Evolutionary conservation across 2,797 vertebrate species (phyloP).

Genomic region (Echeneis naucrates): DNA sequence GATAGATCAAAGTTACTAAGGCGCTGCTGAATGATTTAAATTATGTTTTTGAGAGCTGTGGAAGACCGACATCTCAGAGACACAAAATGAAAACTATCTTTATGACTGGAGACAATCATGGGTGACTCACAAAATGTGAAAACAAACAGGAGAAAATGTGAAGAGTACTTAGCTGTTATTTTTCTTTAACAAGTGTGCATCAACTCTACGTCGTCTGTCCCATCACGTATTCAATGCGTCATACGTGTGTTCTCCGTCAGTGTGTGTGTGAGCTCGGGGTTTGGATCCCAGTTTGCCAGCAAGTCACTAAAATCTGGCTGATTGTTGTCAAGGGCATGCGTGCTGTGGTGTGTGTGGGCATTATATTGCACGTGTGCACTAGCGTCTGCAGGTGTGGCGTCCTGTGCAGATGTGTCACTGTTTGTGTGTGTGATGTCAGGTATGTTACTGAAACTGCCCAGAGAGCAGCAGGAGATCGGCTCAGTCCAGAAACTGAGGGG

Average conservation of each 20-base stretch:
- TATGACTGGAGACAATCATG: neutral
- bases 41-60: neutral
- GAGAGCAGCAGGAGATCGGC: slow-evolving; percentile 76
- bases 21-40: neutral
- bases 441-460: slow-evolving; percentile 30
- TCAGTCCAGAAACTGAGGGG: slow-evolving; percentile 96
- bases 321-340: slow-evolving; percentile 56
- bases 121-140: neutral
- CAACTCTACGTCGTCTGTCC: neutral
- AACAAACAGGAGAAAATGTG: slow-evolving; percentile 6
- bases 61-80: neutral
- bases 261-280: slow-evolving; percentile 80
- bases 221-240: slow-evolving; percentile 39
- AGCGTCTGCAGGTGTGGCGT: neutral
- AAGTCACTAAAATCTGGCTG: slow-evolving; percentile 93
- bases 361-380: slow-evolving; percentile 42
- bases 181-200: neutral
- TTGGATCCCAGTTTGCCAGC: slow-evolving; percentile 92
- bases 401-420: slow-evolving; percentile 17
- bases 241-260: slow-evolving; percentile 70
- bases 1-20: neutral
- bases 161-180: neutral
- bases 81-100: neutral
- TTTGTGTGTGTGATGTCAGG: slow-evolving; percentile 37
- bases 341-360: slow-evolving; percentile 36